These are phyloP conservation scores for Fragum whitleyi DNA, from an alignment of 2,888 invertebrate species.

Conservation along the genomic window DNA sequence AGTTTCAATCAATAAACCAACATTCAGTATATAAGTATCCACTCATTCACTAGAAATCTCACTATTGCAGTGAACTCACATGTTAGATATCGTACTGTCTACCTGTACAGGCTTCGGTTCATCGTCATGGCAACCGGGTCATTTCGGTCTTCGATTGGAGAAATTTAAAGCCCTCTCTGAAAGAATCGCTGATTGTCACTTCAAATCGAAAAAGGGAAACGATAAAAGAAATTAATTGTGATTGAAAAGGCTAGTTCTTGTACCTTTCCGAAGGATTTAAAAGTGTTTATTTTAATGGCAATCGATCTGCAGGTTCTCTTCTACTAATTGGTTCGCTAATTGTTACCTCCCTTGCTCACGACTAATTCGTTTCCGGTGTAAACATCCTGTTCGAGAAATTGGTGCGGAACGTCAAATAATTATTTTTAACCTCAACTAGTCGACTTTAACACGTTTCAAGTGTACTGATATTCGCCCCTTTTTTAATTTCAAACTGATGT, in stretches of 20 bases:
- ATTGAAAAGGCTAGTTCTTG: not conserved
- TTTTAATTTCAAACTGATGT: no score
- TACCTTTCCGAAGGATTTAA: not conserved
- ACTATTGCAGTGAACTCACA: slow-evolving; percentile 41
- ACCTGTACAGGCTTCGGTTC: slow-evolving; percentile 56
- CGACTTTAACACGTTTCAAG: not conserved
- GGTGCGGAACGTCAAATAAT: slow-evolving; percentile 7
- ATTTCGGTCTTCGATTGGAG: not conserved
- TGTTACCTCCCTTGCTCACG: slow-evolving; percentile 12
- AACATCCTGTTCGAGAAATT: slow-evolving; percentile 18
- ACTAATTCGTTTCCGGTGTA: slow-evolving; percentile 13
- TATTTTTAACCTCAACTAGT: not conserved
- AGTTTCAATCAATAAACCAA: slow-evolving; percentile 26
- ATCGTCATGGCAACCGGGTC: slow-evolving; percentile 53
- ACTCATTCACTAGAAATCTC: slow-evolving; percentile 48
- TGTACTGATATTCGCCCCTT: not conserved
- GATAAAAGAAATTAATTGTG: not conserved
- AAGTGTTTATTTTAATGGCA: not conserved
- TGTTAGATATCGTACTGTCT: slow-evolving; percentile 29
- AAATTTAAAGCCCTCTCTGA: not conserved
- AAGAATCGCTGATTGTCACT: no score
- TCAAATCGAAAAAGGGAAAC: not conserved
- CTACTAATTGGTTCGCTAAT: slow-evolving; percentile 12
- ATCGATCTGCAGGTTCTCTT: not conserved
- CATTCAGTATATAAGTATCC: slow-evolving; percentile 28